Base-by-base conservation (phyloP, 2,113 vertebrate genomes). In the Morone chrysops region DNA sequence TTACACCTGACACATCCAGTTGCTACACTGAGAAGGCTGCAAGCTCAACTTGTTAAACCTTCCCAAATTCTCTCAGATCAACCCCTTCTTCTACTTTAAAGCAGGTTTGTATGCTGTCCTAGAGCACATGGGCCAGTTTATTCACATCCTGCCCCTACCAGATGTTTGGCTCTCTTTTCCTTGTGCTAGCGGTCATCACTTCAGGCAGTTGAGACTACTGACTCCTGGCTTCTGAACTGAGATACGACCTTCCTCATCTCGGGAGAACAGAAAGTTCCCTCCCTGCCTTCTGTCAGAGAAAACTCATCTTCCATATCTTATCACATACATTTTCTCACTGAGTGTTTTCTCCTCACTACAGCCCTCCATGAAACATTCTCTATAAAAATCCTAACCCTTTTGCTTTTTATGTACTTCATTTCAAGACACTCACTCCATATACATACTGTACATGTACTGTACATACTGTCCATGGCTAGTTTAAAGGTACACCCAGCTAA, bases 241-340 rank as follows among this genome's bases (percentile, higher is more conserved):
- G 45, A 59, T 76, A 81, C 6, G 2, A 59, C 66, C 65, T 70
- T 59, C 43, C 16, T 18, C 9, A 7, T 67, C 6, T 17, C 38
- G 11, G 16, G 25, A 22, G 43, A 70, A 47, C 45, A 50, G 6
- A 62, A 61, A 48, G 74, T 65, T 36, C 45, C 38, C 20, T 51
- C 16, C 17, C 50, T 25, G 41, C 43, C 63, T 16, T 51, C 59
- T 53, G 69, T 51, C 16, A 80, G 31, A 70, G 66, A 71, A 81
- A 68, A 76, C 63, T 41, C 22, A 54, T 59, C 57, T 17, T 48
- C n/a, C 14, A 54, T 20, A 70, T 16, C 22, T 36, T 16, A 22
- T 56, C 56, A 31, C 25, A 50, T 43, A 36, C 6, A 6, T 51
- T 45, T 74, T 53, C 53, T 25, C 17, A 59, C 12, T 20, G 53